A percentile compares a stretch with the other conserved stretches of the same genome.
phyloP scores from a whole-genome alignment of 1,140 invertebrate species.

The Macrostomum lignano region DNA sequence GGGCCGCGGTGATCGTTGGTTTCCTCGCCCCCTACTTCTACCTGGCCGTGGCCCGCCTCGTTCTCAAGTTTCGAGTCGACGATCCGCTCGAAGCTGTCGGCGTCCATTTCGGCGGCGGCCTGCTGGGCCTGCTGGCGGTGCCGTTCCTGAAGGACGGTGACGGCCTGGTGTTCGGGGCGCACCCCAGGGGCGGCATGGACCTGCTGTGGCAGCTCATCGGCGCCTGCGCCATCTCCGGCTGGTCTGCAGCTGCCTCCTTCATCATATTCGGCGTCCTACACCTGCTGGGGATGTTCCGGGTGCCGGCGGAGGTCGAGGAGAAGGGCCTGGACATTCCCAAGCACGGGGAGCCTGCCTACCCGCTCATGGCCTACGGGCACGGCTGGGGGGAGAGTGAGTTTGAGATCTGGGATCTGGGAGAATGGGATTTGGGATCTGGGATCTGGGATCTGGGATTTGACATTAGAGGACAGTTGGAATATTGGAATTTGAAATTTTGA shows the following conservation, averaged over 20 bases:
- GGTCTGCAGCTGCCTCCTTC: constrained; percentile 17
- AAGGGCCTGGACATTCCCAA: too few species aligned
- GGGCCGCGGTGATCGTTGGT: constrained; percentile 21
- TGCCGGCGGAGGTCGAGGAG: constrained; percentile 22
- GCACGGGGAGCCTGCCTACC: too few species aligned
- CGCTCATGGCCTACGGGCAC: too few species aligned
- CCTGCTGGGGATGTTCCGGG: constrained; percentile 16
- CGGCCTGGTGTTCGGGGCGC: constrained; percentile 14
- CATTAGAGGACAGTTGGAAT: too few species aligned
- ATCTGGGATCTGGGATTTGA: too few species aligned
- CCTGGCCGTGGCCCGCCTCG: constrained; percentile 13
- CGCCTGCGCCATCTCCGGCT: constrained; percentile 21
- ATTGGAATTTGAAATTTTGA: too few species aligned
- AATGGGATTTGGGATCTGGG: too few species aligned
- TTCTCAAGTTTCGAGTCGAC: constrained; percentile 24
- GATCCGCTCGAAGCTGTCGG: constrained; percentile 31
- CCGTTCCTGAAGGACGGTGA: constrained; percentile 5
- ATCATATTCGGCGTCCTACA: constrained; percentile 26
- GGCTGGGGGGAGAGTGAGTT: too few species aligned
- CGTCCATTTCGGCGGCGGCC: too few species aligned
- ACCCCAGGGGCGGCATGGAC: constrained; percentile 10
- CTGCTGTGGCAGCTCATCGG: constrained; percentile 27
- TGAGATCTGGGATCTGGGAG: too few species aligned
- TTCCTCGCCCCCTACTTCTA: constrained; percentile 18
- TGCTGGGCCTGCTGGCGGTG: not conserved